phyloP scores from a whole-genome alignment of 2,888 invertebrate species.

The Plebejus argus region DNA sequence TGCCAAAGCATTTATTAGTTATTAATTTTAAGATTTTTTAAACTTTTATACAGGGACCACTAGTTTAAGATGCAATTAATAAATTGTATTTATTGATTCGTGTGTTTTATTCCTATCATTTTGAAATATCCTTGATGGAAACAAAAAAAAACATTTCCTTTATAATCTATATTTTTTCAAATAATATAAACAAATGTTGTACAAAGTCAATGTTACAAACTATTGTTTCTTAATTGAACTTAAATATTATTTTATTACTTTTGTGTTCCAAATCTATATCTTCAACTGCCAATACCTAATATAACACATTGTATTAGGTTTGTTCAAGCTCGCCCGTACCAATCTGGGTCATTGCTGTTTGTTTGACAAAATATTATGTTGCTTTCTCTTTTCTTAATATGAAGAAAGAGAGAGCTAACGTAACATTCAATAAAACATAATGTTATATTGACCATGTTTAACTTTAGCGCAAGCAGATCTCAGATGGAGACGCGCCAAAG shows the following conservation, averaged over 20 bases:
- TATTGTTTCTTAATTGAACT: neutral
- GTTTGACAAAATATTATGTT: neutral
- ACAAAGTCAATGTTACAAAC: neutral
- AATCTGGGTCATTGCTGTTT: neutral
- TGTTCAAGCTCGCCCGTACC: neutral
- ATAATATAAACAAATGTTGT: neutral
- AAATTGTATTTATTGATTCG: conserved; percentile 27
- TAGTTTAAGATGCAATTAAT: conserved; percentile 30
- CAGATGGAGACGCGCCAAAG: too few relatives aligned
- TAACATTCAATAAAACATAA: too few relatives aligned
- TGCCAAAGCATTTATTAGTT: conserved; percentile 46
- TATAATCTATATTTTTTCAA: conserved; percentile 10
- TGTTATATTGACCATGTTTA: too few relatives aligned
- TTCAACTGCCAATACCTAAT: too few relatives aligned
- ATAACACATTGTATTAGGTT: too few relatives aligned
- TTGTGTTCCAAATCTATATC: too few relatives aligned
- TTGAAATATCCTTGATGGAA: neutral
- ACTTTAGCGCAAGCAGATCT: too few relatives aligned
- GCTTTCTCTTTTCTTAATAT: neutral
- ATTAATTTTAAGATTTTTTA: conserved; percentile 37
- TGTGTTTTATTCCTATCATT: conserved; percentile 23
- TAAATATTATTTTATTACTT: neutral
- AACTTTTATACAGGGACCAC: conserved; percentile 41
- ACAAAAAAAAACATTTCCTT: neutral
- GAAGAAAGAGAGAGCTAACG: too few relatives aligned